Evolutionary conservation across 2,888 invertebrate species (phyloP).

Genomic region (Phortica okadai): DNA sequence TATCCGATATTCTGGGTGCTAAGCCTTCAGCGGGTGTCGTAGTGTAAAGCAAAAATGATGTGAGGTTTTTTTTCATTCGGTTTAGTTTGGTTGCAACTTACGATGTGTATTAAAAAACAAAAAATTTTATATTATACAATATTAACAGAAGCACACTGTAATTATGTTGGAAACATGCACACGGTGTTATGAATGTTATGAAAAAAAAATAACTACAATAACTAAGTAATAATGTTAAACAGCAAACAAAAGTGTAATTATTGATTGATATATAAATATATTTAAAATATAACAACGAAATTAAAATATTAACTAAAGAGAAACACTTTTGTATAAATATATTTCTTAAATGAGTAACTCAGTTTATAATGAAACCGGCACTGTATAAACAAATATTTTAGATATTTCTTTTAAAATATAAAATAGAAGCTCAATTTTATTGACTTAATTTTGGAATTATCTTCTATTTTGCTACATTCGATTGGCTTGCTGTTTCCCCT

Average conservation of each 20-base stretch:
- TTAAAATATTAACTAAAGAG: background rate
- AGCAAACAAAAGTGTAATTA: conserved; percentile 11
- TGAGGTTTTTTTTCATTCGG: background rate
- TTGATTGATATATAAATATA: conserved; percentile 8
- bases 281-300: conserved; percentile 27
- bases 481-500: too few relatives aligned
- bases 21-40: conserved; percentile 86
- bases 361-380: too few relatives aligned
- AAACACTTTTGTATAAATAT: too few relatives aligned
- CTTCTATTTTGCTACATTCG: too few relatives aligned
- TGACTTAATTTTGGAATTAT: background rate
- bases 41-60: conserved; percentile 77
- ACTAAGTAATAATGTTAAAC: conserved; percentile 17
- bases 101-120: conserved; percentile 24
- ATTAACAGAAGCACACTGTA: conserved; percentile 19
- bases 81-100: background rate
- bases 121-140: conserved; percentile 10
- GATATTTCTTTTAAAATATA: background rate
- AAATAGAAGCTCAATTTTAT: background rate
- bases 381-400: too few relatives aligned
- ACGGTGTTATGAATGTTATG: conserved; percentile 53
- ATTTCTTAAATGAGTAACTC: too few relatives aligned
- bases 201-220: background rate
- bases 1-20: conserved; percentile 88
- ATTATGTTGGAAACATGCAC: conserved; percentile 63